A percentile compares a stretch with the other conserved stretches of the same genome.
These are phyloP conservation scores for Apodemus speciosus DNA, from an alignment of 2,113 vertebrate genomes.

Conservation along the genomic window DNA sequence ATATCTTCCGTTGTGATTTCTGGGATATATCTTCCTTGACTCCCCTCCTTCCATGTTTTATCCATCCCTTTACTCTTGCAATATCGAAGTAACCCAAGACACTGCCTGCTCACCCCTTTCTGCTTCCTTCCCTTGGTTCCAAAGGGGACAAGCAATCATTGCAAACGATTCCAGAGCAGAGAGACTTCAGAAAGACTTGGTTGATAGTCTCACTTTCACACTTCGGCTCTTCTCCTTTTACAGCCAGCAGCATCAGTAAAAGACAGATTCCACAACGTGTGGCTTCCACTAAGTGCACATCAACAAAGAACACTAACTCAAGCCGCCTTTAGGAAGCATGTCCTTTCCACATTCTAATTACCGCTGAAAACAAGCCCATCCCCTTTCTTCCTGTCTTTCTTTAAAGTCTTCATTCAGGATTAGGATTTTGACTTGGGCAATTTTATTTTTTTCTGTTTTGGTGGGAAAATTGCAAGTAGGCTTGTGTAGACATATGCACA, in stretches of 20 bases:
- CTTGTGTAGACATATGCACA: not conserved
- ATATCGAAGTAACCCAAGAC: slow-evolving; percentile 24
- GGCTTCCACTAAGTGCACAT: not conserved
- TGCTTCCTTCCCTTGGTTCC: not conserved
- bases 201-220: not conserved
- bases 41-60: not conserved
- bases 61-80: slow-evolving; percentile 47
- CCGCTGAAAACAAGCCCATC: not conserved
- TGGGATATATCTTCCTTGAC: slow-evolving; percentile 12
- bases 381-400: not conserved
- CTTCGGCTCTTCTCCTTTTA: not conserved
- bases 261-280: not conserved
- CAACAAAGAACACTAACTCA: not conserved
- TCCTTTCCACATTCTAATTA: not conserved
- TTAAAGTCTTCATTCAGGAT: not conserved
- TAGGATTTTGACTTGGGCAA: not conserved
- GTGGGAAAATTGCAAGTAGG: not conserved
- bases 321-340: not conserved
- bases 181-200: not conserved
- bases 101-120: not conserved
- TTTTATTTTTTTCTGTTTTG: slow-evolving; percentile 32
- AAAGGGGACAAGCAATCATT: not conserved
- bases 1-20: not conserved
- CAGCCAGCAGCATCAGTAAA: not conserved
- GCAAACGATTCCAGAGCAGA: not conserved